Base-by-base conservation (phyloP, 2,797 vertebrate species). In the Sylvia borin region DNA sequence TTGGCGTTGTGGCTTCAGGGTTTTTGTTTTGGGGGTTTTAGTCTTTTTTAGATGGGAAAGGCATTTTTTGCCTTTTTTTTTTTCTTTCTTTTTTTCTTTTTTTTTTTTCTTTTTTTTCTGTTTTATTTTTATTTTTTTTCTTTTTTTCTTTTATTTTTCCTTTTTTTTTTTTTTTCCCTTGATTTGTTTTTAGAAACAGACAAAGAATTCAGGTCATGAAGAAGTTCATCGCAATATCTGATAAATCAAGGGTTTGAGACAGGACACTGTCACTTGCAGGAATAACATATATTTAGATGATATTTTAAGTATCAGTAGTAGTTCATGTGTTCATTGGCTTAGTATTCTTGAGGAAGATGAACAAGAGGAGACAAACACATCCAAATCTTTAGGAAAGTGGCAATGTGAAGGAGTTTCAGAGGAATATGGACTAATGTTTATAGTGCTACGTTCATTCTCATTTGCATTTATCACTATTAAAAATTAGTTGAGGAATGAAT, bases 261-360 rank as follows among this genome's bases (percentile, higher is more conserved):
- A 87, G 84, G 51, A 73, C 40, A 60, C 32, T 86, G 60, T 83
- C 65, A 81, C 68, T 85, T 78, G 45, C 60, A 92, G 60, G 43
- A 91, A 70, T 79, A 86, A 92, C 67, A 74, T 76, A 85, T 88
- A 95, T 96, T 96, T 80, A 62, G 92, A 74, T 17, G n/a, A 66
- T 92, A 97, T 93, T 97, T 95, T 92, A 95, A 71, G 34, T 90
- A 96, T 92, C 54, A 71, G 68, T 96, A 97, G 79, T 78, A 95
- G 81, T 83, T 73, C 58, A 95, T 38, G 27, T 83, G 72, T 91
- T 91, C 72, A 87, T 66, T 96, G 57, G 75, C 90, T 97, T 50
- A 36, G 92, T 96, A 88, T 95, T 97, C 84, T 95, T 96, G 89
- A 95, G 79, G 77, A 91, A 83, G 79, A 31, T 95, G 80, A 93